Evolutionary conservation across 92 coral and sea anemone species (phyloP), one percentile per base, ranked within the genome.

Genomic region (Heteractis magnifica): DNA sequence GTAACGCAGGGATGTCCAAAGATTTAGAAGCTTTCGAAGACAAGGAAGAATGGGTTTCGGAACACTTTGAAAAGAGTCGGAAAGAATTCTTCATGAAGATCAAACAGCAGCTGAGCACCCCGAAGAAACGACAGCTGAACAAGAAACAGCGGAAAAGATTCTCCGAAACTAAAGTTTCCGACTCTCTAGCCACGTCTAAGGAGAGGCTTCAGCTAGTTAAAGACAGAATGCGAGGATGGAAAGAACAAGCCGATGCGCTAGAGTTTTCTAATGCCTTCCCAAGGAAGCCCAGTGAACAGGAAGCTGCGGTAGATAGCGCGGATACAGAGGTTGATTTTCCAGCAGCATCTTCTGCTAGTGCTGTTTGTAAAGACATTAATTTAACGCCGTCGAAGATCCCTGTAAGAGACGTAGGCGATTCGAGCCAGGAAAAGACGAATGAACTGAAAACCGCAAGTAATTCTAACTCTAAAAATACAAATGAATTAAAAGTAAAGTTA

Each of bases 141-240:
- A 93, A 84, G 83, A 89, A 80, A 77, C 80, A 78, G 23, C 83
- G 76, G 23, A 90, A 87, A 52, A 84, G 89, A 56, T 87, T 87
- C 81, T 93, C 97, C 4, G 94, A 89, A 60, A 86, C 83, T 34
- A 87, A 76, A 51, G 88, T 94, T 26, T 94, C 95, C 4, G 87
- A 83, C 83, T 89, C 90, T 11, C 76, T 92, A 41, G 94, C 93
- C 10, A 79, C 86, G 49, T 86, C 91, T n/a, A 86, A 86, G 78
- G 88, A 92, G 73, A 92, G 89, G 72, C 76, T 92, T 56, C 92
- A 88, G 56, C 86, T 90, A 19, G 94, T 84, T 18, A 87, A 86
- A 70, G 96, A 92, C 58, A 90, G 89, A 56, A 92, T 92, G 92
- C 86, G 88, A 44, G 87, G 87, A 21, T 90, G 96, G 95, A 90